Evolutionary conservation across 2,797 vertebrate genomes (phyloP), one percentile per base, ranked within the genome.

Genomic region (Gymnodraco acuticeps): DNA sequence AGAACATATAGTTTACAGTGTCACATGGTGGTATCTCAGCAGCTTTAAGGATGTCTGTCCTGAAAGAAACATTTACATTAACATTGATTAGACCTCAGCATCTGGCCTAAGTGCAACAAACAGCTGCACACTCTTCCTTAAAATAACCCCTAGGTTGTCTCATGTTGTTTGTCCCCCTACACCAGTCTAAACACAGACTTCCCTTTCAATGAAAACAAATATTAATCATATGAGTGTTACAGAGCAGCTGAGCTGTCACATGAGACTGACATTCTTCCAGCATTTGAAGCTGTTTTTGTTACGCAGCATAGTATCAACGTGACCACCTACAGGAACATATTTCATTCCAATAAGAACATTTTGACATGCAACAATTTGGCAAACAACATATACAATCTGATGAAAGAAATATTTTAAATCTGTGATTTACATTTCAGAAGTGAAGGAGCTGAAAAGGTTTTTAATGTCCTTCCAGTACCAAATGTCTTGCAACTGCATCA

Each of bases 71-170:
- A 64, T 43, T 59, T 41, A 46, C 8, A 67, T 16, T 61, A n/a
- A 65, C 70, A 61, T 13, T 51, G 1, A 54, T 45, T 15, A 48
- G 27, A 66, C n/a, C 33, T 63, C 46, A 66, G 68, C 55, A 86
- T 70, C 70, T 84, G 80, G 80, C 64, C 55, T 62, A 77, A 81
- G 60, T 75, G 75, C 59, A 89, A 84, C 80, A 93, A 89, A 87
- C 41, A 12, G 27, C 17, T 1, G 48, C 54, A 72, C 45, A 60
- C 17, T 58, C 67, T 41, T 78, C 65, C 27, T 75, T 52, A 14
- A 79, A 85, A 74, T 56, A 66, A 66, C 66, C 54, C 38, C 23
- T 12, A 4, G 54, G 8, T 54, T 69, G 46, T 55, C 78, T 71
- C 3, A 0, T 19, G 68, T 70, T 68, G 70, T 60, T 67, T 81